Percentiles rank a stretch among this genome's conserved stretches.
Evolutionary conservation across 2,113 vertebrate genomes (phyloP).

Genomic region (Fukomys damarensis): DNA sequence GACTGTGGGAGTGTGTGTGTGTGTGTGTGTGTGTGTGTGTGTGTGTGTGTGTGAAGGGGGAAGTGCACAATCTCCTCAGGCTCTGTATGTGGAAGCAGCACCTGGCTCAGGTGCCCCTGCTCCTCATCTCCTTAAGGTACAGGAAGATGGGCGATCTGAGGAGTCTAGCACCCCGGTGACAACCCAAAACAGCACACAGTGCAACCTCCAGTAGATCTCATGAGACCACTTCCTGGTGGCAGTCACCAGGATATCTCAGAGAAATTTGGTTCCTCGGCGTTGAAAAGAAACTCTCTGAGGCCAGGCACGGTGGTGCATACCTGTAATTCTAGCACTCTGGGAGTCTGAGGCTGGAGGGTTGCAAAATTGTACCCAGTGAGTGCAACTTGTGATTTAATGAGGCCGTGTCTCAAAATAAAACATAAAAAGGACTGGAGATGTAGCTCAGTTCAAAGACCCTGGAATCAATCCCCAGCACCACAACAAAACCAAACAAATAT

Average conservation of each 20-base stretch:
- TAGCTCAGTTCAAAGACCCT: not conserved
- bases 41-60: not conserved
- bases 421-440: no score
- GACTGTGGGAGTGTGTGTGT: not conserved
- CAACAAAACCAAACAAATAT: not conserved
- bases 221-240: not conserved
- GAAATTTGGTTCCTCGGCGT: not conserved
- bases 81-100: not conserved
- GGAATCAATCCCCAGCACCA: not conserved
- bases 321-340: not conserved
- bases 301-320: not conserved
- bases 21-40: not conserved
- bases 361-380: not conserved
- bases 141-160: not conserved
- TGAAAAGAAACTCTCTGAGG: not conserved
- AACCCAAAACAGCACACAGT: accelerated
- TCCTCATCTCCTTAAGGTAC: not conserved
- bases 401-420: not conserved
- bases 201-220: not conserved
- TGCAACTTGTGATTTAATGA: not conserved
- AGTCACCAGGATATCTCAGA: not conserved
- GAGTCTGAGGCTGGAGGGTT: not conserved
- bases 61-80: not conserved
- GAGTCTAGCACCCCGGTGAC: not conserved
- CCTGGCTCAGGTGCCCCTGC: not conserved